Evolutionary conservation across 2,113 vertebrate species (phyloP).

Genomic region (Hippopotamus amphibius): DNA sequence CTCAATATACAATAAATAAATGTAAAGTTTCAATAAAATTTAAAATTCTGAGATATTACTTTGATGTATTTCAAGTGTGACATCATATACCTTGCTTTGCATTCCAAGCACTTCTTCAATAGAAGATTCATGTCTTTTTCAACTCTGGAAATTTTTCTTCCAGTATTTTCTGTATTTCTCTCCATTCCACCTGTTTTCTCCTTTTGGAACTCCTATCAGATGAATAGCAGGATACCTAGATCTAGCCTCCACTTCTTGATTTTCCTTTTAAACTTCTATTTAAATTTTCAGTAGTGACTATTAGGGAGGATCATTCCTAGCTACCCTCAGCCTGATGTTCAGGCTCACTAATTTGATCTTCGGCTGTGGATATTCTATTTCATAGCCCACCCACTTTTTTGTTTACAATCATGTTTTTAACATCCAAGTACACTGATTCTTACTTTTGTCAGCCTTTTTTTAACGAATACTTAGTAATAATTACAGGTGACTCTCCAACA

Average conservation of each 20-base stretch:
- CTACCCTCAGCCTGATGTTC: not conserved
- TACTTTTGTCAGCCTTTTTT: not conserved
- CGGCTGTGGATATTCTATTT: not conserved
- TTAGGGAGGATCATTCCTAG: not conserved
- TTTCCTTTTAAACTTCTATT: slow-evolving; percentile 11
- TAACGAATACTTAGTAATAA: slow-evolving; percentile 1
- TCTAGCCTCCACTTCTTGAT: not conserved
- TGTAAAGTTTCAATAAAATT: slow-evolving; percentile 3
- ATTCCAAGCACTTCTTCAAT: not conserved
- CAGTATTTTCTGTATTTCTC: not conserved
- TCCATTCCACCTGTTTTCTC: not conserved
- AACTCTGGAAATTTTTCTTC: not conserved
- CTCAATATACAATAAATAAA: slow-evolving; percentile 12
- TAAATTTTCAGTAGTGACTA: not conserved
- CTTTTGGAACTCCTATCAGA: slow-evolving; percentile 12
- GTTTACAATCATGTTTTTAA: not conserved
- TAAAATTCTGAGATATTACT: not conserved
- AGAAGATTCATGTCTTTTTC: not conserved
- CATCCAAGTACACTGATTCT: not conserved
- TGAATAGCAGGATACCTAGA: not conserved
- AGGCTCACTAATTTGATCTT: not conserved
- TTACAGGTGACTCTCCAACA: slow-evolving; percentile 20
- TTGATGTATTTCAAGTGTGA: not conserved
- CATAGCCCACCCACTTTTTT: not conserved
- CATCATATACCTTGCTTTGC: not conserved